phyloP scores from a whole-genome alignment of 2,888 invertebrate species.

The Alsophila aescularia region DNA sequence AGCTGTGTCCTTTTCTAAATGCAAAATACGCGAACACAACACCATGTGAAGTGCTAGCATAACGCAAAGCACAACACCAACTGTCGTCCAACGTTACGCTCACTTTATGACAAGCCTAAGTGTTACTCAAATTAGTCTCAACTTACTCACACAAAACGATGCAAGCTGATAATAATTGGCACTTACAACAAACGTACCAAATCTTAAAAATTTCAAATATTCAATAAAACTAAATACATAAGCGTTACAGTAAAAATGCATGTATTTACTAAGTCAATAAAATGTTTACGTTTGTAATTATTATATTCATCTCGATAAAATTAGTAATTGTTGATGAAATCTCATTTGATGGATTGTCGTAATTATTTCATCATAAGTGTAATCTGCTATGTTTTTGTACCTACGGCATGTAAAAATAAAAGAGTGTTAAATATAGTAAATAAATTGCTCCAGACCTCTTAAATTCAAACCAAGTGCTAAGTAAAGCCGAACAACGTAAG shows the following conservation, averaged over 20 bases:
- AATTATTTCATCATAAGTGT: too few relatives aligned
- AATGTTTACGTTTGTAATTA: not conserved
- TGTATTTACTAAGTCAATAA: not conserved
- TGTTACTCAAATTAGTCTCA: constrained; percentile 3
- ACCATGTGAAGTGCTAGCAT: not conserved
- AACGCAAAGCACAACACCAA: not conserved
- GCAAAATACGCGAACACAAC: too few relatives aligned
- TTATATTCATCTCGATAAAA: not conserved
- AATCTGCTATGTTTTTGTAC: too few relatives aligned
- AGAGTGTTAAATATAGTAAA: too few relatives aligned
- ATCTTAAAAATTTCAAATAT: not conserved
- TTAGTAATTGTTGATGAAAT: too few relatives aligned
- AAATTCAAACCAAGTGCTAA: too few relatives aligned
- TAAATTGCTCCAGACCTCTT: too few relatives aligned
- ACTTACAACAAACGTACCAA: constrained; percentile 6
- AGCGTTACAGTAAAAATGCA: constrained; percentile 17
- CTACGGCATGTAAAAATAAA: too few relatives aligned
- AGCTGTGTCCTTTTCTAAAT: too few relatives aligned
- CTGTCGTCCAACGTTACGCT: not conserved
- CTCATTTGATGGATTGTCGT: too few relatives aligned
- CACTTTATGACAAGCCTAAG: not conserved
- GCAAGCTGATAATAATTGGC: constrained; percentile 12
- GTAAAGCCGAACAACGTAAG: too few relatives aligned
- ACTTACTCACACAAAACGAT: constrained; percentile 1
- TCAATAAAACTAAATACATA: constrained; percentile 7